Percentiles rank a stretch among this genome's conserved stretches.
phyloP scores from a whole-genome alignment of 2,113 vertebrate species.

The Cephalopterus ornatus region DNA sequence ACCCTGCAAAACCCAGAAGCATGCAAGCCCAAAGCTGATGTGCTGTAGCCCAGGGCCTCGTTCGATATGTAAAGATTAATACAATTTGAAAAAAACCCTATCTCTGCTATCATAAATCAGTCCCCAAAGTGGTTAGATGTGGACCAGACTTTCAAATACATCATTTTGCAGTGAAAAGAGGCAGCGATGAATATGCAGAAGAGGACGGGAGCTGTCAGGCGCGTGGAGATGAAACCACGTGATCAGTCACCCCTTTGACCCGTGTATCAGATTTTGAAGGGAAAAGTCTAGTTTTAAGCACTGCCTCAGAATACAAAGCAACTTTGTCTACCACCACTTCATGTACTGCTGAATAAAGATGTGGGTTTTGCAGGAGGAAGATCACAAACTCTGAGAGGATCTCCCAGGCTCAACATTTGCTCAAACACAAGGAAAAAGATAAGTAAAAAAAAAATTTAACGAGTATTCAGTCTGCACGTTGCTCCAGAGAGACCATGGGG shows the following conservation, averaged over 20 bases:
- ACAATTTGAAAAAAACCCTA: neutral
- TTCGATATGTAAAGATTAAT: slow-evolving; percentile 49
- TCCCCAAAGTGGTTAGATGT: slow-evolving; percentile 41
- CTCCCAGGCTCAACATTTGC: slow-evolving; percentile 30
- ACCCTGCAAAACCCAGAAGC: neutral
- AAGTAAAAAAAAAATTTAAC: neutral
- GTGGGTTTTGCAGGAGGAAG: slow-evolving; percentile 19
- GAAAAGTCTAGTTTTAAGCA: slow-evolving; percentile 30
- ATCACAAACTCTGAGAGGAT: slow-evolving; percentile 38
- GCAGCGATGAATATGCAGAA: slow-evolving; percentile 42
- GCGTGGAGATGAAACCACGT: neutral
- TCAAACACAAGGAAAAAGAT: neutral
- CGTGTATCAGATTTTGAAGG: slow-evolving; percentile 26
- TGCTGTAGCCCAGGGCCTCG: neutral
- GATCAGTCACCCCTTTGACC: neutral
- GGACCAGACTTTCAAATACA: slow-evolving; percentile 51
- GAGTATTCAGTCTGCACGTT: neutral
- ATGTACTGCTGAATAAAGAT: slow-evolving; percentile 29
- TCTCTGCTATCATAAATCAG: slow-evolving; percentile 28
- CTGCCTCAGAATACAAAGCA: slow-evolving; percentile 55
- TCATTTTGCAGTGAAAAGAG: slow-evolving; percentile 34
- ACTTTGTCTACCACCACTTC: neutral
- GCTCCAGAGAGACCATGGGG: neutral
- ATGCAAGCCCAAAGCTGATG: neutral
- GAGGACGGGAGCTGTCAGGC: slow-evolving; percentile 35